phyloP scores from a whole-genome alignment of 2,797 vertebrate species.

The Danio aesculapii region DNA sequence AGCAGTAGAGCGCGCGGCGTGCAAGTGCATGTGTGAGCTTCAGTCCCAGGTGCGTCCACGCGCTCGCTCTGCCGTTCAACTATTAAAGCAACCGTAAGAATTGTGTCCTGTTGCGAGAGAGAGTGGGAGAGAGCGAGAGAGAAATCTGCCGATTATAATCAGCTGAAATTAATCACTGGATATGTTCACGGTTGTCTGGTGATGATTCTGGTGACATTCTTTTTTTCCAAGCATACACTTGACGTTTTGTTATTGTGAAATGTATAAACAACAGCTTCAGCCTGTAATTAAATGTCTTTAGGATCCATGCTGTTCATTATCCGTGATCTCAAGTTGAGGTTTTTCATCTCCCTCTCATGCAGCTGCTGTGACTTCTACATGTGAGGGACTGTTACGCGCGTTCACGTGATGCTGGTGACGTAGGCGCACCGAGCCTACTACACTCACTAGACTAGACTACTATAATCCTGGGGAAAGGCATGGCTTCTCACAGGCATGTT shows the following conservation, averaged over 20 bases:
- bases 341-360: slow-evolving; percentile 29
- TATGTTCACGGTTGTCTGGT: background rate
- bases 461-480: slow-evolving; percentile 13
- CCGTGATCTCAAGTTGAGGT: slow-evolving; percentile 32
- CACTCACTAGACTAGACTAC: slow-evolving; percentile 3
- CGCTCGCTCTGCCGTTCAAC: slow-evolving; percentile 25
- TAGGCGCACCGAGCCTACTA: background rate
- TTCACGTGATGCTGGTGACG: slow-evolving; percentile 51
- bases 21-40: slow-evolving; percentile 21
- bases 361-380: slow-evolving; percentile 45
- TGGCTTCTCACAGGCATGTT: background rate
- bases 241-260: background rate
- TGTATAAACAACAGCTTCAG: background rate
- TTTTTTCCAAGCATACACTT: background rate
- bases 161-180: slow-evolving; percentile 28
- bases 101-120: background rate
- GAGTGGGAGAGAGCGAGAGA: background rate
- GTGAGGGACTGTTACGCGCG: slow-evolving; percentile 46
- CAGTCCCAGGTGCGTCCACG: slow-evolving; percentile 22
- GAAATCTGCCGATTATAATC: slow-evolving; percentile 11
- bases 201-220: background rate
- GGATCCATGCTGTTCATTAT: background rate
- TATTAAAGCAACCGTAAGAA: slow-evolving; percentile 24
- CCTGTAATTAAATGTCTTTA: background rate
- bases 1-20: slow-evolving; percentile 30